Base-by-base conservation (phyloP, 2,113 vertebrate genomes). In the Cricetomys ansorgei region DNA sequence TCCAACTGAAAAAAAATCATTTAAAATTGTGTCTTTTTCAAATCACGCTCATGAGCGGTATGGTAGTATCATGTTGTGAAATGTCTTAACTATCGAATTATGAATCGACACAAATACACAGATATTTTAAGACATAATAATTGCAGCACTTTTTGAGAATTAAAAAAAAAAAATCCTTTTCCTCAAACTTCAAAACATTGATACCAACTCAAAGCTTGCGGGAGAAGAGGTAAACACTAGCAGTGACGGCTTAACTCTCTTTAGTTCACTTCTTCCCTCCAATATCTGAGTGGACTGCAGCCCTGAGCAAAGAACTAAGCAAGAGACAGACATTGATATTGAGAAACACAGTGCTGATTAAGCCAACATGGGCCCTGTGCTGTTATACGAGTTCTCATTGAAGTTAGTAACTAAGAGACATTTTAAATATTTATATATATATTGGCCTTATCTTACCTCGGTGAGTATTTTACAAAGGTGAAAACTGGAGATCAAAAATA, bases 61-160 rank as follows among this genome's bases (percentile, higher is more conserved):
- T 59, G 29, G 34, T 62, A 40, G 62, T n/a, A 91, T 57, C 13
- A 37, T 90, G 10, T 73, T 88, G 70, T 17, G 9, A 93, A 83
- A 88, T 3, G 64, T 88, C 57, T 40, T 0, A 89, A 50, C 57
- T 73, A 13, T 94, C 29, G 77, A 90, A 84, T 80, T 87, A 90
- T 57, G 40, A 86, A 62, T 73, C 89, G 80, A 76, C 40, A 81
- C 59, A 72, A 31, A 86, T 45, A 50, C n/a, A 88, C 55, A 64
- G 85, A 89, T 69, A 88, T 95, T 92, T 83, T 92, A 79, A 94
- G 27, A 85, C 4, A 77, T 31, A 80, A 37, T 77, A 65, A 80
- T 90, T 48, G 29, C 15, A 85, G 59, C 87, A 85, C 27, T 75
- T 43, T 95, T 59, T 94, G 40, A 64, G 5, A 48, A 75, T 37